Percentiles rank a stretch among this genome's conserved stretches.
Conservation (phyloP, 2,888 invertebrate genomes). For the Trichacis sp. region DNA sequence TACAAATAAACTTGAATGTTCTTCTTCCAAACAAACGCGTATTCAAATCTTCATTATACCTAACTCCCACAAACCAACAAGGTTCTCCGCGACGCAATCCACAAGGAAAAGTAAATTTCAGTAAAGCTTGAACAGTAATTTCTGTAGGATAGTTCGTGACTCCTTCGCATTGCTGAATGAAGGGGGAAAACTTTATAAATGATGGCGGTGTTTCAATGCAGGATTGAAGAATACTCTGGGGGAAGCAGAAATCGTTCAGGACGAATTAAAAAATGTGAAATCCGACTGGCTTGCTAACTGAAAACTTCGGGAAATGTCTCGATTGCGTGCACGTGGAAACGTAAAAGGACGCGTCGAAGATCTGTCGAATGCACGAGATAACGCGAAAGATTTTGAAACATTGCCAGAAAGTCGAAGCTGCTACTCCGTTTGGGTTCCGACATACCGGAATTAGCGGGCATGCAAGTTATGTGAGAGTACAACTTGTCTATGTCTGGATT, state of each 20-base stretch:
- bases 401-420: slow-evolving; percentile 17
- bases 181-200: slow-evolving; percentile 13
- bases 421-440: slow-evolving; percentile 16
- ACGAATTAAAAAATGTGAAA: background rate
- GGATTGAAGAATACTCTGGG: slow-evolving; percentile 4
- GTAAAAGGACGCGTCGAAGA: slow-evolving; percentile 9
- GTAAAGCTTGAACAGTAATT: slow-evolving; percentile 10
- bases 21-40: background rate
- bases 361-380: slow-evolving; percentile 6
- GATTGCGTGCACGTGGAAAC: background rate
- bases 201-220: background rate
- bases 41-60: too few species aligned
- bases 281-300: background rate
- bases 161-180: slow-evolving; percentile 4
- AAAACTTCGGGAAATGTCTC: background rate
- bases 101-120: slow-evolving; percentile 2
- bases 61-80: background rate
- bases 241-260: too few species aligned
- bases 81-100: background rate
- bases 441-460: slow-evolving; percentile 54
- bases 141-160: slow-evolving; percentile 8
- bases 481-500: slow-evolving; percentile 53
- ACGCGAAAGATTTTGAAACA: slow-evolving; percentile 14
- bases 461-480: slow-evolving; percentile 7
- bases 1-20: too few species aligned